These are phyloP conservation scores for Andrena cerasifolii DNA, from an alignment of 1,140 invertebrate genomes.

Conservation along the genomic window DNA sequence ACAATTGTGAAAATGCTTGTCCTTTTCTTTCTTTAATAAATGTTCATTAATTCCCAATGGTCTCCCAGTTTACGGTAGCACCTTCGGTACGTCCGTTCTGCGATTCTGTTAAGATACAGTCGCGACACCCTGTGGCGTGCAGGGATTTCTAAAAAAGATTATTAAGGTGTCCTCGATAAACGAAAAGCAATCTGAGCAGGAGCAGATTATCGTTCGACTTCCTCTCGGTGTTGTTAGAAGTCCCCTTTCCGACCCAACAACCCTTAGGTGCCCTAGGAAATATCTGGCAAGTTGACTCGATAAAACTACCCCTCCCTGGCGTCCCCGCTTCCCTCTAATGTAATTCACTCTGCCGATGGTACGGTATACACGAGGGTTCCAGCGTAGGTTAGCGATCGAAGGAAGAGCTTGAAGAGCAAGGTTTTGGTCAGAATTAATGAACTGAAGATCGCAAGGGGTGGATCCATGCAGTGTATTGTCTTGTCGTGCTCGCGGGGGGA, in stretches of 20 bases:
- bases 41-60: too few relatives aligned
- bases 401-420: conserved; percentile 24
- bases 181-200: not conserved
- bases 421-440: conserved; percentile 63
- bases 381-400: conserved; percentile 41
- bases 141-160: not conserved
- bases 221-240: not conserved
- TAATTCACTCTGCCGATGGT: conserved; percentile 56
- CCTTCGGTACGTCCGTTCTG: too few relatives aligned
- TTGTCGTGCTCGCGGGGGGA: conserved; percentile 27
- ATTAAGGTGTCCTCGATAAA: not conserved
- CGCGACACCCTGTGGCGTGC: too few relatives aligned
- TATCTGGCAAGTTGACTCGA: conserved; percentile 57
- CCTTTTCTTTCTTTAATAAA: too few relatives aligned
- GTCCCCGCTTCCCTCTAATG: conserved; percentile 52
- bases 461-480: conserved; percentile 57
- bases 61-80: too few relatives aligned
- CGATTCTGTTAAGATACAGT: too few relatives aligned
- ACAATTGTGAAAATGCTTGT: too few relatives aligned
- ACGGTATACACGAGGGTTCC: conserved; percentile 1
- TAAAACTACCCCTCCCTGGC: conserved; percentile 63
- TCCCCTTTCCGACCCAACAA: conserved; percentile 7
- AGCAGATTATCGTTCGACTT: conserved; percentile 20
- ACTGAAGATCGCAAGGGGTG: conserved; percentile 61
- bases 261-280: conserved; percentile 42